Evolutionary conservation across 2,113 vertebrate species (phyloP).

Genomic region (Pollachius pollachius): DNA sequence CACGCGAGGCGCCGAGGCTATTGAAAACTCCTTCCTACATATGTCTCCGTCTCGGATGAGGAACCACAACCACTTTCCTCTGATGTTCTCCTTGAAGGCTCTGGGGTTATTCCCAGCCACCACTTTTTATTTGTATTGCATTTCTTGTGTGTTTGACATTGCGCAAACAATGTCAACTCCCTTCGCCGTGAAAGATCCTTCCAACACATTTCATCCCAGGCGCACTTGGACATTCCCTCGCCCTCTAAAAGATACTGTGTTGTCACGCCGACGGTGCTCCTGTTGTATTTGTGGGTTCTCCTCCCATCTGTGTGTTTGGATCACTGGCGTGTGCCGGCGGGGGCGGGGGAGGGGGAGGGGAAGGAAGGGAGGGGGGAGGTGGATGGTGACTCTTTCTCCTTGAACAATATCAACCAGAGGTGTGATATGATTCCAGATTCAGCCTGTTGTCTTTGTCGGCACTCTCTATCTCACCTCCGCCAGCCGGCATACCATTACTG

Average conservation of each 20-base stretch:
- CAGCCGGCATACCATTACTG: conserved; percentile 42
- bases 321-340: conserved; percentile 24
- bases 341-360: too few relatives aligned
- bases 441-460: conserved; percentile 39
- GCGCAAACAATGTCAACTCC: background rate
- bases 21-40: too few relatives aligned
- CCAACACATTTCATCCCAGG: background rate
- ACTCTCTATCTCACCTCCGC: conserved; percentile 34
- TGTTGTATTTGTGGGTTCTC: conserved; percentile 22
- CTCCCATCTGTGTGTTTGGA: conserved; percentile 28
- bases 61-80: too few relatives aligned
- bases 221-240: conserved; percentile 4
- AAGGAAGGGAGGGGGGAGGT: background rate
- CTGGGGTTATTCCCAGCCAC: too few relatives aligned
- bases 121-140: too few relatives aligned
- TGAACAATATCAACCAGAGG: conserved; percentile 59
- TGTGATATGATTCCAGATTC: conserved; percentile 62
- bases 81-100: too few relatives aligned
- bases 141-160: too few relatives aligned
- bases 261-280: background rate
- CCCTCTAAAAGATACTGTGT: conserved; percentile 10
- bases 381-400: conserved; percentile 52
- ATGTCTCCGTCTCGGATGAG: too few relatives aligned
- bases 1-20: too few relatives aligned
- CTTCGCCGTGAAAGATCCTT: background rate